Base-by-base conservation (phyloP, 2,113 vertebrate genomes). In the Sinocyclocheilus maitianheensis region DNA sequence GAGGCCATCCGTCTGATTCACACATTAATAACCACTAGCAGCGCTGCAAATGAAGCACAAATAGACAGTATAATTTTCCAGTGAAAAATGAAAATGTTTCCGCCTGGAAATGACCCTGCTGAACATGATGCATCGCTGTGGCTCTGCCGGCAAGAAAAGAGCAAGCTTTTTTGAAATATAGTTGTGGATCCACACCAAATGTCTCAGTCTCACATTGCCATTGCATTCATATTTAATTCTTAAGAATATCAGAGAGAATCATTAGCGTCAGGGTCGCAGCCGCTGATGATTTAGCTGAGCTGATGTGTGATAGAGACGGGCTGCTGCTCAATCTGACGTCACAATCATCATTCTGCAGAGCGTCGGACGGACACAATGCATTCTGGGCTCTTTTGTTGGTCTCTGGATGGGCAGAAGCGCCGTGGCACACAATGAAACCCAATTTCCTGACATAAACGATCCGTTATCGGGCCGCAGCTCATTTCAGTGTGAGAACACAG, bases 1-100 rank as follows among this genome's bases (percentile, higher is more conserved):
- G 53, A 55, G 53, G 53, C 46, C 46, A 48, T 48, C 11, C 11
- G 46, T 84, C 67, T 84, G 84, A 87, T 87, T 72, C 81, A 46
- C 40, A 65, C 87, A 87, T 83, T 87, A 87, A 87, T 85, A 86
- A 87, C 76, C 58, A 62, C 92, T 0, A 92, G 91, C 77, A 91
- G 90, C 67, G 92, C 79, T 74, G 90, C 89, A 84, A 85, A 90
- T 37, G 60, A 77, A 72, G 75, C 77, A 65, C 83, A 86, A 65
- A 80, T 37, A 69, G 71, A 90, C 87, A 89, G 72, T 87, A 81
- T 89, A 78, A 89, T 90, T 90, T 81, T 84, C 89, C 46, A 4
- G 69, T 84, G 89, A 90, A 81, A 85, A 89, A 90, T 90, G 83
- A 86, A 88, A 83, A 86, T 88, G 86, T 87, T 87, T 90, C 24